Base-by-base conservation (phyloP, 2,888 invertebrate species). In the Agrochola circellaris region DNA sequence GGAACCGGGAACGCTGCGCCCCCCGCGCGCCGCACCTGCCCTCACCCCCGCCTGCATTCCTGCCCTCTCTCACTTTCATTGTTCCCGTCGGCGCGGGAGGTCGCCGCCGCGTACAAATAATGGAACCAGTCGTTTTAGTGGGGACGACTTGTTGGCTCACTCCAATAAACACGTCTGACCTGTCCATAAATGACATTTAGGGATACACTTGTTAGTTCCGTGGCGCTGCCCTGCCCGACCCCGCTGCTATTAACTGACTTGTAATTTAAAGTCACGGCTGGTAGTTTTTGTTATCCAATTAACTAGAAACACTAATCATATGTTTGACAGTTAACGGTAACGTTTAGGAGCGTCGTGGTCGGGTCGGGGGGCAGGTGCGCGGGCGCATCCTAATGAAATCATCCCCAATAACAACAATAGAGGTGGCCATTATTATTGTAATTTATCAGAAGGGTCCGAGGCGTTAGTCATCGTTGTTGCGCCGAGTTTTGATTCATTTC, bases 61-160 rank as follows among this genome's bases (percentile, higher is more conserved):
- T 94, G 94, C 94, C 95, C 95, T 95, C 96, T 95, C 96, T 96
- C 96, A 96, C 96, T 96, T 95, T 96, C 96, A 96, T 96, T 96
- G 96, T 96, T 95, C 96, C 94, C 93, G 91, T 93, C 95, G 93
- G 95, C 91, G 95, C 96, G 96, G 96, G 95, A 96, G 96, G 96
- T 96, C 96, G 96, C 94, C 93, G 91, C 92, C 92, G 89, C 91
- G 91, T 91, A 94, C 94, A 93, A 93, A 94, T 94, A 95, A 95
- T 95, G 91, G 92, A 95, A 94, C 95, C 94, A 94, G 94, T 95
- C 93, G 91, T 91, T 92, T 90, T 91, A 93, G 94, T 92, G 91
- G 91, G 91, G 92, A 91, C 92, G 92, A 90, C 93, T 93, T 90
- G 93, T 91, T 91, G 93, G 92, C 91, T 91, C 93, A 92, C 93